Evolutionary conservation across 2,797 vertebrate species (phyloP).

Genomic region (Carcharodon carcharias): DNA sequence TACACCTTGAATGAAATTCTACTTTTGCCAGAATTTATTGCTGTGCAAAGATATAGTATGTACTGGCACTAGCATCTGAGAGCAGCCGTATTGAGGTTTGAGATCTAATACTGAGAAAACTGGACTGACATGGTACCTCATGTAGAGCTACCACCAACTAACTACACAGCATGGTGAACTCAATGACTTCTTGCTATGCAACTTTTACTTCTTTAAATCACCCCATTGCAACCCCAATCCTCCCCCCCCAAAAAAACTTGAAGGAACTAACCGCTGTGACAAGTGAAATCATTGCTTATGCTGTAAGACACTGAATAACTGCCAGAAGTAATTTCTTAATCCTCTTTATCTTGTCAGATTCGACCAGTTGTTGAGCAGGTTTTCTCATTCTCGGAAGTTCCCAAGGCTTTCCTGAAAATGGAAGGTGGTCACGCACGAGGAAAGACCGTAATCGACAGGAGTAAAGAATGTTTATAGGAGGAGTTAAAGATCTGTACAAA

Average conservation of each 20-base stretch:
- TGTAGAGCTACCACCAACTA: not conserved
- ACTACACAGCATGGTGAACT: not conserved
- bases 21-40: not conserved
- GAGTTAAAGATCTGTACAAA: not conserved
- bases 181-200: not conserved
- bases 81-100: not conserved
- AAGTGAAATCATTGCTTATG: not conserved
- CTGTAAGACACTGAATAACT: not conserved
- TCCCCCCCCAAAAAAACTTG: not conserved
- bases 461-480: conserved; percentile 42
- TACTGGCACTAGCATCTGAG: not conserved
- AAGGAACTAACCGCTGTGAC: not conserved
- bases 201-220: not conserved
- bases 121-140: not conserved
- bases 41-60: not conserved
- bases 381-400: conserved; percentile 79
- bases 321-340: not conserved
- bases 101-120: not conserved
- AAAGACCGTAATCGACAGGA: conserved; percentile 78
- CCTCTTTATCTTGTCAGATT: conserved; percentile 61
- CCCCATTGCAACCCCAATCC: not conserved
- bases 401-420: conserved; percentile 80
- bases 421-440: conserved; percentile 86
- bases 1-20: not conserved
- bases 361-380: conserved; percentile 77